Base-by-base conservation (phyloP, 2,888 invertebrate genomes). In the Andrena dorsata region DNA sequence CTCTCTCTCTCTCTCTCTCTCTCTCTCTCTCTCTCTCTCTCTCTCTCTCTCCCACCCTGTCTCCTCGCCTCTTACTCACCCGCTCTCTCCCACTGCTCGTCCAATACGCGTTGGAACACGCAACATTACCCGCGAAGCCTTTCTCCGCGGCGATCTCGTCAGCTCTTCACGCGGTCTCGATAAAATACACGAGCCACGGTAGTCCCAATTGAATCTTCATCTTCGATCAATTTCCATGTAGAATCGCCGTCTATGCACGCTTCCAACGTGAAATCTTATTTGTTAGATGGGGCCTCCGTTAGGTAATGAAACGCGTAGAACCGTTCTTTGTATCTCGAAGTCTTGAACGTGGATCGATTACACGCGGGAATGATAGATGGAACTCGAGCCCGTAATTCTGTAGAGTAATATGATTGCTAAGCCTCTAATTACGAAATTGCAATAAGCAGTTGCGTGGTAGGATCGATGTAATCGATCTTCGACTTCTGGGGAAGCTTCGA, bases 381-480 rank as follows among this genome's bases (percentile, higher is more conserved):
- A 79, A 78, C 64, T 82, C 47, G 68, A 83, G 82, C 70, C 85
- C 78, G 66, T 85, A 88, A 89, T 89, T 80, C 51, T 85, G 72
- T 61, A 74, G 53, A 20, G 63, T 20, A 75, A 69, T 60, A 65
- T 47, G 72, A 41, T 70, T 74, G 69, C 70, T 51, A 65, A 72
- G 51, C 77, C 80, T 80, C 68, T 86, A 89, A 89, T 89, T 89
- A 87, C 68, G 87, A 87, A 89, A 89, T 86, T 89, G 76, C 79
- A 75, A 83, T 86, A 80, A 65, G 65, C 53, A 74, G 86, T 86
- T 73, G 53, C 13, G 35, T 28, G 63, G 5, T 26, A 20, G 16
- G 30, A 20, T 47, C 23, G 61, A 70, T 65, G 28, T 20, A 74
- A 51, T 72, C 13, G 65, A 32, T 68, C 56, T 49, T 49, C 20